These are phyloP conservation scores for Pterostichus niger DNA, from an alignment of 2,888 invertebrate genomes.

Conservation along the genomic window DNA sequence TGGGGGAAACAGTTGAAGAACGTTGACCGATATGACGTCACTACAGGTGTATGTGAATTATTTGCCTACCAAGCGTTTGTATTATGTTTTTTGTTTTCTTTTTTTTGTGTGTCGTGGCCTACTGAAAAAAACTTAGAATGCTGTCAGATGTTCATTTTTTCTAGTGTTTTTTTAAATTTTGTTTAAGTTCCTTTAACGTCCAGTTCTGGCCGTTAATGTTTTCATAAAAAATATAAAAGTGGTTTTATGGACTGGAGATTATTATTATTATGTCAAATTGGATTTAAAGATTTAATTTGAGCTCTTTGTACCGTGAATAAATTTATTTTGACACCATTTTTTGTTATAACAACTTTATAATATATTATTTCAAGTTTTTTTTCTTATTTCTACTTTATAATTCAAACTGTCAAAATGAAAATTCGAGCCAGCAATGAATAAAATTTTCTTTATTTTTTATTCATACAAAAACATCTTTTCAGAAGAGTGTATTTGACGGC, in stretches of 20 bases:
- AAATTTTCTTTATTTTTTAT: too few relatives aligned
- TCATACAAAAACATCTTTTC: too few relatives aligned
- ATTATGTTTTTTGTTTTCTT: constrained; percentile 10
- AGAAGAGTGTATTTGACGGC: too few relatives aligned
- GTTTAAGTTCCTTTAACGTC: constrained; percentile 6
- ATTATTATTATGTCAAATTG: constrained; percentile 40
- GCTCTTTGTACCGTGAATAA: neutral
- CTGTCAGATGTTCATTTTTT: constrained; percentile 24
- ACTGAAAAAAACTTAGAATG: constrained; percentile 36
- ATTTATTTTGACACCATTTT: constrained; percentile 39
- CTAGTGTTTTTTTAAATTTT: neutral
- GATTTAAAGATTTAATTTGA: constrained; percentile 32
- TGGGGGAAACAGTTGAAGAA: constrained; percentile 53
- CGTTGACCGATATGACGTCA: constrained; percentile 66
- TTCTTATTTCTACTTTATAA: too few relatives aligned
- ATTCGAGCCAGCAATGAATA: too few relatives aligned
- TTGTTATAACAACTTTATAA: neutral
- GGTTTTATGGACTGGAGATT: constrained; percentile 1
- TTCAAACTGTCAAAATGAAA: too few relatives aligned
- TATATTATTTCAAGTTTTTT: too few relatives aligned
- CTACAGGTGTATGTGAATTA: constrained; percentile 65
- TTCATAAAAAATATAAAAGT: constrained; percentile 37
- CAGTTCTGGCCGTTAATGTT: constrained; percentile 17
- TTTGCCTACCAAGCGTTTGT: constrained; percentile 49
- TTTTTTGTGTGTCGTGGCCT: constrained; percentile 41